Percentiles rank a stretch among this genome's conserved stretches.
These are phyloP conservation scores for Caenorhabditis wallacei DNA, from an alignment of 2,888 invertebrate species.

Conservation along the genomic window DNA sequence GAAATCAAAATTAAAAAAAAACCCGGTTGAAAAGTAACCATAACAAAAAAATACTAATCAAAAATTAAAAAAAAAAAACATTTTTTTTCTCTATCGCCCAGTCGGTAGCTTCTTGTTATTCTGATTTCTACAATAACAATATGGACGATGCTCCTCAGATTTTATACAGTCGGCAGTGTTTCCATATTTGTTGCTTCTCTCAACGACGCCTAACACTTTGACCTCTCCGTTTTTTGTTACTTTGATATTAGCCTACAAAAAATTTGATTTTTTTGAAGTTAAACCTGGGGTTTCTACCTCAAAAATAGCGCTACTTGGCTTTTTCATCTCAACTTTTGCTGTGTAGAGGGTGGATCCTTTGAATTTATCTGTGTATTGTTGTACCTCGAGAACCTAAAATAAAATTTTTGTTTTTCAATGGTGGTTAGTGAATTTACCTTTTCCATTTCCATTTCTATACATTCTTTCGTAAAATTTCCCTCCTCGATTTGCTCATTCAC, in stretches of 20 bases:
- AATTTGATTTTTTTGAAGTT: not conserved
- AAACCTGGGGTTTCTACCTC: conserved; percentile 9
- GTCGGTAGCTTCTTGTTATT: not conserved
- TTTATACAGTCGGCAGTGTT: conserved; percentile 57
- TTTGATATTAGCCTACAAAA: conserved; percentile 38
- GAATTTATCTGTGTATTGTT: conserved; percentile 24
- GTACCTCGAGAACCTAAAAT: conserved; percentile 28
- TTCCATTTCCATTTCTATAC: conserved; percentile 48
- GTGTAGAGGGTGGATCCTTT: conserved; percentile 33
- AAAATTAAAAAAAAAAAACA: not conserved
- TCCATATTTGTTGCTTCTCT: conserved; percentile 52
- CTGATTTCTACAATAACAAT: conserved; percentile 51
- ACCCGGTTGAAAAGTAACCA: not conserved
- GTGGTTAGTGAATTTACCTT: not conserved
- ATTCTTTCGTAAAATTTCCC: conserved; percentile 25
- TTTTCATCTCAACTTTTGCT: conserved; percentile 27
- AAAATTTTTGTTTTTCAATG: too few relatives aligned
- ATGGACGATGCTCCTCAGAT: conserved; percentile 50
- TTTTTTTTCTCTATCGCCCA: too few relatives aligned
- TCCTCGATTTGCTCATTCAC: conserved; percentile 38
- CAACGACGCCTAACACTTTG: conserved; percentile 41
- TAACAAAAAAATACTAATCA: not conserved
- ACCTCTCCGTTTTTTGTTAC: conserved; percentile 1
- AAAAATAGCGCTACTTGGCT: conserved; percentile 51
- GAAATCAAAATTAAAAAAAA: not conserved